Conservation (phyloP, 2,113 vertebrate genomes). For the Vireo altiloquus region DNA sequence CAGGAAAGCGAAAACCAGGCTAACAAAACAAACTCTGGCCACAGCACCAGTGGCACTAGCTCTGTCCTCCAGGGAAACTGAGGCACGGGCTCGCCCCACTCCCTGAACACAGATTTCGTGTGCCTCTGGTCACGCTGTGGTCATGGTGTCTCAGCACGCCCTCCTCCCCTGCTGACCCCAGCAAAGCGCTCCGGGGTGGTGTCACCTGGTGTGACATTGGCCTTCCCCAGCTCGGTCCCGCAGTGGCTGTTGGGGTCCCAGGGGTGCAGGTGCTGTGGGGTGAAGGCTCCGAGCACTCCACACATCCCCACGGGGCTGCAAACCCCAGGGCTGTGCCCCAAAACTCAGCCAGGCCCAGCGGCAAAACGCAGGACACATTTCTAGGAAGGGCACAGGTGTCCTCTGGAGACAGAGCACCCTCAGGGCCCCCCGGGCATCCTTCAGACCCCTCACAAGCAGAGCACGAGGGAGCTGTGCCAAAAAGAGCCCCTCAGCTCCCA, state of each 20-base stretch:
- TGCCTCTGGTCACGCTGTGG: neutral
- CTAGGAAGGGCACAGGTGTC: neutral
- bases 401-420: no score
- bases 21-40: neutral
- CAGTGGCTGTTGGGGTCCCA: neutral
- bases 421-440: neutral
- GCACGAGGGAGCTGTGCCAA: neutral
- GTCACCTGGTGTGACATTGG: neutral
- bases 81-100: neutral
- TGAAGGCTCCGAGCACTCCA: neutral
- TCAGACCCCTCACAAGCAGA: neutral
- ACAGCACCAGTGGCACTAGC: neutral
- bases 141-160: neutral
- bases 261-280: neutral
- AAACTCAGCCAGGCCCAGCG: neutral
- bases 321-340: no score
- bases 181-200: neutral
- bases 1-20: neutral
- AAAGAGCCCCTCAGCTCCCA: neutral
- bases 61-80: neutral
- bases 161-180: neutral
- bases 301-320: fast-evolving
- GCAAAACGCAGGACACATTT: neutral
- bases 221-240: neutral
- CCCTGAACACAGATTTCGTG: neutral